phyloP scores from a whole-genome alignment of 2,113 vertebrate genomes.

The Pitta sordida region DNA sequence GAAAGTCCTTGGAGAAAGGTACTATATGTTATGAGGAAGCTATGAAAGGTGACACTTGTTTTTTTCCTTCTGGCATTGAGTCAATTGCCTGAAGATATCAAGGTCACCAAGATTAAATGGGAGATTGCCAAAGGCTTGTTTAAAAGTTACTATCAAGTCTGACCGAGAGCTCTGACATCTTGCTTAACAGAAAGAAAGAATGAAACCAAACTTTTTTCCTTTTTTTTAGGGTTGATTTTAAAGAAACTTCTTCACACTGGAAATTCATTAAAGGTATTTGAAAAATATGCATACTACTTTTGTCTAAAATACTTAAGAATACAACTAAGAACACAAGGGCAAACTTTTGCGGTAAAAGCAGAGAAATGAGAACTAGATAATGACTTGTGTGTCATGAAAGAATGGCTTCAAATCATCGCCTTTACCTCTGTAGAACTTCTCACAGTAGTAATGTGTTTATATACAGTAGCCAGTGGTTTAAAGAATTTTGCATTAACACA shows the following conservation, averaged over 20 bases:
- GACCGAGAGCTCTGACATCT: conserved; percentile 81
- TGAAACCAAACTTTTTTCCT: neutral
- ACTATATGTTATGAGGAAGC: neutral
- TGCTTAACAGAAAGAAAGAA: neutral
- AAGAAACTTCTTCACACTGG: conserved; percentile 98
- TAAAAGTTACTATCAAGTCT: conserved; percentile 72
- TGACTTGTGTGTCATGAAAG: neutral
- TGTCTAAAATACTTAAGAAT: neutral
- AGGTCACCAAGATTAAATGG: conserved; percentile 78
- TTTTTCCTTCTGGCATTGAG: conserved; percentile 67
- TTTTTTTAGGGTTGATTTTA: conserved; percentile 87
- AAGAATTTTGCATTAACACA: neutral
- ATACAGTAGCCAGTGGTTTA: neutral
- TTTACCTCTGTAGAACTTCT: neutral
- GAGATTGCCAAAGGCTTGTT: conserved; percentile 85
- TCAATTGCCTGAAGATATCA: conserved; percentile 69
- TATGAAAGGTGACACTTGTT: conserved; percentile 70
- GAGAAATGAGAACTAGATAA: neutral
- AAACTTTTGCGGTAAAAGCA: neutral
- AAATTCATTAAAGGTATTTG: conserved; percentile 95
- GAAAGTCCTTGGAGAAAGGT: neutral
- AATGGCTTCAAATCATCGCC: neutral
- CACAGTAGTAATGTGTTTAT: neutral
- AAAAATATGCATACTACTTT: neutral
- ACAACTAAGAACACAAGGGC: neutral